Base-by-base conservation (phyloP, 1,140 invertebrate species). In the Brachionus koreanus region DNA sequence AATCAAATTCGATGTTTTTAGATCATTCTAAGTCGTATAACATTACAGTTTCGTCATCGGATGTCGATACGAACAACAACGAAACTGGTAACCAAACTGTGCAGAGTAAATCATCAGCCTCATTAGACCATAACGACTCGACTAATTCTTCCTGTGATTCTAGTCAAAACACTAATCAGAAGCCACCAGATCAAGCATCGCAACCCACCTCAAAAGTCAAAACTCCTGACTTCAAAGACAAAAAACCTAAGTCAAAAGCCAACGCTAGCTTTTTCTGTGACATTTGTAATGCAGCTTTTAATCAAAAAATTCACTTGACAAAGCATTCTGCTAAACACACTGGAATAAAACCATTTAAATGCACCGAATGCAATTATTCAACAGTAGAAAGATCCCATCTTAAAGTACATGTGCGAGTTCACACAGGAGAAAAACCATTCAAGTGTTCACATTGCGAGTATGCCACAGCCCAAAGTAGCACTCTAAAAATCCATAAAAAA, bases 261-360 rank as follows among this genome's bases (percentile, higher is more conserved):
- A 79, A 61, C 23, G 76, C 76, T 6, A 25, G 16, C 12, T 79
- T 79, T 65, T 65, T 79, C 33, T 88, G 88, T 85, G 84, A 86
- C 3, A 82, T 86, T 29, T 88, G 88, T 85, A 85, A 86, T 29
- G 77, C 86, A 69, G 85, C 87, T 13, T 88, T 88, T 77, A 88
- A 88, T 79, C 88, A 88, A 83, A 85, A 87, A 63, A 88, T 88
- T 65, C 88, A 88, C 83, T 83, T 88, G 29, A 87, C 87, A 83
- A 88, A 88, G 82, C 88, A 88, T 83, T 86, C 87, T 85, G 87
- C 86, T 83, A 88, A 88, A 82, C 96, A 98, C 86, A 97, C 95
- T 0, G 94, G 95, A 87, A 95, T 97, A 88, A 97, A 96, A 87
- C 95, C 95, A 0, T 95, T 97, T 86, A 95, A 94, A 87, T 98